Evolutionary conservation across 2,888 invertebrate species (phyloP), one percentile per base, ranked within the genome.

Genomic region (Slavum lentiscoides): DNA sequence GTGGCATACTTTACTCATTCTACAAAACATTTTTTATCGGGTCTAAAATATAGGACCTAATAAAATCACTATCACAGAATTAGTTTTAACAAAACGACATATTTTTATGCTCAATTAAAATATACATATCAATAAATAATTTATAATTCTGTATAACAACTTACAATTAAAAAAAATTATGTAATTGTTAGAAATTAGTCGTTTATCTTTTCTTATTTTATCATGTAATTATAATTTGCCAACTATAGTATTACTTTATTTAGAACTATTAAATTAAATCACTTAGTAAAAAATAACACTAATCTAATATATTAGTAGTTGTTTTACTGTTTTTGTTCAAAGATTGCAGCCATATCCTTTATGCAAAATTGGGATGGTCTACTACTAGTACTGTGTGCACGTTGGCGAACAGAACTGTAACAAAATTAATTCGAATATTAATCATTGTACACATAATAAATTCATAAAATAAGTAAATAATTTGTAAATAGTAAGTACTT

Each of bases 331-430:
- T 80, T 80, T 55, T 83, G 83, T 87, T 94, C 94, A 86, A 94
- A 94, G 86, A 93, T 90, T 83, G 93, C 93, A 83, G 94, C 91
- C 90, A 94, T 93, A 86, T 94, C 93, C 84, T 91, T 91, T 84
- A 94, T 94, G 86, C 92, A 92, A 87, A 91, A 91, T 66, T 92
- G 90, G 15, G 92, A 92, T 55, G 92, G 91, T 61, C 82, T 82
- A 68, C 82, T 82, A 68, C 84, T 84, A 19, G 83, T 81, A 61
- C 84, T 84, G 53, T 84, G 83, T 21, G 84, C 83, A 74, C 84
- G 66, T 74, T 83, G 84, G 17, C 84, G 76, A 55, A 82, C 74
- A 1, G 82, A 75, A 68, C 84, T 84, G 82, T 66, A 82, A 73
- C 21, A 70, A 58, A 77, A 77, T 61, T 74, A 21, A 58, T 66